phyloP scores from a whole-genome alignment of 2,888 invertebrate species.

The Autographa pulchrina region DNA sequence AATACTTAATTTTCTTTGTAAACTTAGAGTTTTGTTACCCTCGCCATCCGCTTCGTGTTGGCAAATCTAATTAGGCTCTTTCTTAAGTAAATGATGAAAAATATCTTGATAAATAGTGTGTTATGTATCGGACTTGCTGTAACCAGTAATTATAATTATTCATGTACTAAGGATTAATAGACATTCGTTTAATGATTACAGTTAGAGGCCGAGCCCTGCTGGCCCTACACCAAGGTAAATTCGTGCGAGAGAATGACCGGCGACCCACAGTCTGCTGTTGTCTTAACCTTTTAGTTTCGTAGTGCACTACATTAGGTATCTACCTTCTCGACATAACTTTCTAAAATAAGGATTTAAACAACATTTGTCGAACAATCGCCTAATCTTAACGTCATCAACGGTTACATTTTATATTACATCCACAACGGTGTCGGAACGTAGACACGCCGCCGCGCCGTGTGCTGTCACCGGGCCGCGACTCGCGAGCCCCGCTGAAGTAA shows the following conservation, averaged over 20 bases:
- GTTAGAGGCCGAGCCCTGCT: constrained; percentile 26
- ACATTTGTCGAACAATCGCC: constrained; percentile 41
- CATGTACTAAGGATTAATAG: constrained; percentile 10
- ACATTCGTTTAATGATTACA: constrained; percentile 3
- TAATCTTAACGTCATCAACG: constrained; percentile 49
- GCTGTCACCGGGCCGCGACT: constrained; percentile 13
- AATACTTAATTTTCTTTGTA: constrained; percentile 32
- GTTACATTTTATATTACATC: constrained; percentile 12
- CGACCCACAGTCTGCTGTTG: constrained; percentile 22
- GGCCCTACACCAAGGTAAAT: constrained; percentile 34
- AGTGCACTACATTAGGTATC: constrained; percentile 41
- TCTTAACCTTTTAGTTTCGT: constrained; percentile 26
- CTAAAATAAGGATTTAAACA: constrained; percentile 32
- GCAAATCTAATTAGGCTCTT: constrained; percentile 69
- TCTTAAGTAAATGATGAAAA: constrained; percentile 68
- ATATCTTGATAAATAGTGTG: constrained; percentile 26
- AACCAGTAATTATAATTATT: constrained; percentile 5
- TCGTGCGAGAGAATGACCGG: constrained; percentile 67
- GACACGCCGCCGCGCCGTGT: constrained; percentile 7
- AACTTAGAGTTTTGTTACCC: constrained; percentile 35
- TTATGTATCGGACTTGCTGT: constrained; percentile 43
- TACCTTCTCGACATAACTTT: constrained; percentile 28
- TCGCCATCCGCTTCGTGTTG: constrained; percentile 73
- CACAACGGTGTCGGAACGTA: constrained; percentile 23
- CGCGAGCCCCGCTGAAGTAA: constrained; percentile 18